Base-by-base conservation (phyloP, 2,888 invertebrate genomes). In the Cyclophora albipunctata region DNA sequence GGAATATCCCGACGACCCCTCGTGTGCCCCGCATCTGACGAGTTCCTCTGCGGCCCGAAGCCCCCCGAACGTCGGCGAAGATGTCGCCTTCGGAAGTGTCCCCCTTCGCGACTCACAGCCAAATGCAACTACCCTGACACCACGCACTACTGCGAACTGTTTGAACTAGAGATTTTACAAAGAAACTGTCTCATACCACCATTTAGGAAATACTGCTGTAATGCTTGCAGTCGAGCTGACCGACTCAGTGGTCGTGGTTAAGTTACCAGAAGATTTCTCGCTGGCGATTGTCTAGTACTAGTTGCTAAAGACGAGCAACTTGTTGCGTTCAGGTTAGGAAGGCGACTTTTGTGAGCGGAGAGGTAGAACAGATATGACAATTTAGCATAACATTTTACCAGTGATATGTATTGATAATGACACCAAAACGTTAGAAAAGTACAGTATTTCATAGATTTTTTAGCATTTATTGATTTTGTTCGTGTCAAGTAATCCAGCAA, bases 161-260 rank as follows among this genome's bases (percentile, higher is more conserved):
- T 84, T 54, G 73, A 73, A 42, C 33, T 54, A 1, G 81, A 82
- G 3, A 75, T 84, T 37, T 69, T 90, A 0, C 73, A 67, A n/a
- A 71, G 86, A 6, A 90, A 92, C 74, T 93, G 93, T 64, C 72
- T 78, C 0, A 74, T 92, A 37, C 84, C 90, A 0, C 89, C 85
- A 0, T 93, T 92, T 60, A 87, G 87, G 54, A 85, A 84, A 57
- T 79, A 90, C 48, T 93, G 93, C 64, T 93, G 93, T 63, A 88
- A 89, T 61, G 78, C 91, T 1, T 91, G 91, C 53, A 69, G 69
- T 46, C 64, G 68, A 34, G 63, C 74, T 3, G 73, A 72, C 7
- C 59, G 59, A 6, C 53, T 20, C 20, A 20, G 20, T 20, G 20
- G 20, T 20, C 20, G 20, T 20, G 20, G 20, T 20, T 20, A 20